A percentile compares a stretch with the other conserved stretches of the same genome.
Conservation (phyloP, 2,797 vertebrate genomes). For the Crotalus adamanteus region DNA sequence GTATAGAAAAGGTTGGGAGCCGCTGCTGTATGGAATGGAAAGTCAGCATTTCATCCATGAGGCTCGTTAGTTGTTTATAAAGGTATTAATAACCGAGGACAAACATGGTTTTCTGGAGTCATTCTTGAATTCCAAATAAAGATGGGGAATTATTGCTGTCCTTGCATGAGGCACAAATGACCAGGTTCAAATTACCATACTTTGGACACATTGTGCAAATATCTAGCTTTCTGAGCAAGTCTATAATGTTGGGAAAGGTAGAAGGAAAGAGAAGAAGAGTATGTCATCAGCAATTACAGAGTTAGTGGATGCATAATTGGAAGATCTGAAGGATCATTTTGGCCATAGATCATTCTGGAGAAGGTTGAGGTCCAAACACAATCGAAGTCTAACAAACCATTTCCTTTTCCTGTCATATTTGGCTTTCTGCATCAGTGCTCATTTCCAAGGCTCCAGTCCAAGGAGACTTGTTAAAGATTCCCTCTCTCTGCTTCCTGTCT, state of each 20-base stretch:
- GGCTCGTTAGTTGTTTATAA: slow-evolving; percentile 14
- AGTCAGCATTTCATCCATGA: background rate
- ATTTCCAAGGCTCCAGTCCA: slow-evolving; percentile 56
- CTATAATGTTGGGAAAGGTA: background rate
- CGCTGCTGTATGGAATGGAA: background rate
- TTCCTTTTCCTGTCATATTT: slow-evolving; percentile 33
- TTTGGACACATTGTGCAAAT: background rate
- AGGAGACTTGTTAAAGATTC: slow-evolving; percentile 63
- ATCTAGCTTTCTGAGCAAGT: background rate
- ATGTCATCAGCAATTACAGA: background rate
- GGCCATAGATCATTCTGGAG: background rate
- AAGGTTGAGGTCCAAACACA: background rate
- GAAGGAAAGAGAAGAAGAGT: background rate
- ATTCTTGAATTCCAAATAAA: slow-evolving; percentile 9
- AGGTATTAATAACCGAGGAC: slow-evolving; percentile 4
- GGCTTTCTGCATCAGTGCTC: slow-evolving; percentile 6
- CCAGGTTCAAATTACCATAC: background rate
- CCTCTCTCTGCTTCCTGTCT: slow-evolving; percentile 30
- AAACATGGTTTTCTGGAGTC: background rate
- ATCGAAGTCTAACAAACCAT: background rate
- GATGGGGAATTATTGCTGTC: background rate
- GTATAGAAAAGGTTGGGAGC: too few species aligned
- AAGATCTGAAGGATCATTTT: background rate
- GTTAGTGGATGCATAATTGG: background rate
- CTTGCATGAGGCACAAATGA: background rate